Evolutionary conservation across 2,888 invertebrate species (phyloP).

Genomic region (Schizotus pectinicornis): DNA sequence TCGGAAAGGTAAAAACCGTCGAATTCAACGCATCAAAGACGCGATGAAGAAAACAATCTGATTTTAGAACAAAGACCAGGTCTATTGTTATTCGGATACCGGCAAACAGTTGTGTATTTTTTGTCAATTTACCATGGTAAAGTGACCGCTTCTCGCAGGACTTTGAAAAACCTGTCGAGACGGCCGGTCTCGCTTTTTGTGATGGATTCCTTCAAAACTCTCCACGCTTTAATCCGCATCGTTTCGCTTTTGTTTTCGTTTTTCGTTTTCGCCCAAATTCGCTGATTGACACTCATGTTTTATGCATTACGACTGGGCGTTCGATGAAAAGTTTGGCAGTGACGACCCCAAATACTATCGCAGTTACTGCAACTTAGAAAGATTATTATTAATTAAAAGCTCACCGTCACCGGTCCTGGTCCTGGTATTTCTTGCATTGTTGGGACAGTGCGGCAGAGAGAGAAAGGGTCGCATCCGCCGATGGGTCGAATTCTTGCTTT

Average conservation of each 20-base stretch:
- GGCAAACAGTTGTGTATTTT: slow-evolving; percentile 33
- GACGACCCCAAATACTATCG: too few relatives aligned
- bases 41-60: slow-evolving; percentile 19
- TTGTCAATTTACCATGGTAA: slow-evolving; percentile 40
- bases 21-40: slow-evolving; percentile 16
- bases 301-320: too few relatives aligned
- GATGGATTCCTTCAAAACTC: slow-evolving; percentile 29
- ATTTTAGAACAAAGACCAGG: slow-evolving; percentile 22
- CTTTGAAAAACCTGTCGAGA: slow-evolving; percentile 46
- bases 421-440: too few relatives aligned
- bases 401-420: too few relatives aligned
- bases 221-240: slow-evolving; percentile 29
- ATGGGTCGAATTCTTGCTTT: slow-evolving; percentile 16
- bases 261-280: too few relatives aligned
- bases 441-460: slow-evolving; percentile 1
- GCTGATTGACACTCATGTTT: too few relatives aligned
- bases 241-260: slow-evolving; percentile 10
- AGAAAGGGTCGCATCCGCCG: slow-evolving; percentile 18
- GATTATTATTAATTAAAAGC: too few relatives aligned
- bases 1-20: background rate
- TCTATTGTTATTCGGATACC: slow-evolving; percentile 25
- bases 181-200: slow-evolving; percentile 39
- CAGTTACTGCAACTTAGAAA: too few relatives aligned
- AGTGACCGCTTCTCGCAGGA: slow-evolving; percentile 32
- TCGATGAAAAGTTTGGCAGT: too few relatives aligned